phyloP scores from a whole-genome alignment of 2,888 invertebrate genomes.

The Drosophila fulvimacula region DNA sequence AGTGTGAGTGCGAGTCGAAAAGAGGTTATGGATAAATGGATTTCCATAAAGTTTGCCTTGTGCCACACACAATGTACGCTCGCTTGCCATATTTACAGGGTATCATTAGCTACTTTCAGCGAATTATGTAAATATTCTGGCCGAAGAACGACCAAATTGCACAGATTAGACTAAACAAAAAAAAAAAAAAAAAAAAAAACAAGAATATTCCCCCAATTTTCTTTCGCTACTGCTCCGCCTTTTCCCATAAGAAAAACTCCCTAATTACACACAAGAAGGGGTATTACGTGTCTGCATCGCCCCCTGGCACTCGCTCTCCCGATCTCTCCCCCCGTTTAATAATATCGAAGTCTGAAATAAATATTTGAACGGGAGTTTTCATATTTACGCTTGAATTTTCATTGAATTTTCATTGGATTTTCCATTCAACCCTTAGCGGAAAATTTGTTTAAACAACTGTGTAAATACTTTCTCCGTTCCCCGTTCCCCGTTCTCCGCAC shows the following conservation, averaged over 20 bases:
- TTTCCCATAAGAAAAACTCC: constrained; percentile 30
- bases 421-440: constrained; percentile 53
- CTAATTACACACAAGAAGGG: constrained; percentile 55
- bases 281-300: constrained; percentile 1
- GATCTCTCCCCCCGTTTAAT: neutral
- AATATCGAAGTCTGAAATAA: constrained; percentile 50
- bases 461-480: constrained; percentile 56
- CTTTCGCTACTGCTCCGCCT: neutral
- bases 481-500: no score
- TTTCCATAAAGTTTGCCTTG: no score
- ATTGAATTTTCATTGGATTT: constrained; percentile 25
- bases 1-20: no score
- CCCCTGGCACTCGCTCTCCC: neutral
- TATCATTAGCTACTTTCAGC: neutral
- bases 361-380: constrained; percentile 71
- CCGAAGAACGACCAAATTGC: constrained; percentile 42
- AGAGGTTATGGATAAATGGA: no score
- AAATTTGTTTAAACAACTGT: constrained; percentile 76
- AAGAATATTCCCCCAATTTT: neutral
- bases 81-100: neutral
- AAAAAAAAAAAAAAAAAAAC: no score
- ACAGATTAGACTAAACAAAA: neutral
- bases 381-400: constrained; percentile 59
- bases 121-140: constrained; percentile 20
- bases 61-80: no score